Evolutionary conservation across 2,888 invertebrate species (phyloP), one percentile per base, ranked within the genome.

Genomic region (Athalia cordata): DNA sequence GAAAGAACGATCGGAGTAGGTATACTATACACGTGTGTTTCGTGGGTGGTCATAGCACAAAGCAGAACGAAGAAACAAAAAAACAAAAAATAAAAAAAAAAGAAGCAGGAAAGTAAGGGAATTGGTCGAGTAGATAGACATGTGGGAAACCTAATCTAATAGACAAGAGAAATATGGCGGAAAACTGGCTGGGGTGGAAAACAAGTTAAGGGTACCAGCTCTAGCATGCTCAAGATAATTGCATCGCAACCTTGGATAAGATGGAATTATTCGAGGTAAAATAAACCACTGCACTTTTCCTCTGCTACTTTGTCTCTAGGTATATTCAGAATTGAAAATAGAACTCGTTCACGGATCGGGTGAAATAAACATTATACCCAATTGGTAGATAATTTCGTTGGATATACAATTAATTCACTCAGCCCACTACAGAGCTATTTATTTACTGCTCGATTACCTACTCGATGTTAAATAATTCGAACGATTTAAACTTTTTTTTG

Each of bases 101-200:
- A 4, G 29, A 5, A 9, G 47, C 45, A 7, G 5, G 13, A 59
- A 5, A 47, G 57, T 47, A 13, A 9, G 47, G 52, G 45, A 72
- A 9, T 59, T 13, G 29, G 29, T 13, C 62, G 59, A 9, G n/a
- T 13, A 47, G 43, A 72, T 55, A 52, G 8, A 7, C 11, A 55
- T 59, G 59, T 59, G 57, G 45, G 59, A 3, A 59, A 72, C 57
- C 57, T 59, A 72, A 72, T 72, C 57, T 72, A 72, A 57, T 59
- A 59, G 72, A 59, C 59, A 59, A 72, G 59, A 15, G 72, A 72
- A 13, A 59, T 59, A 59, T 57, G 57, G 47, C 47, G 13, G 29
- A 59, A 29, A 72, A 72, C 57, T 59, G 72, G 47, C 72, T 47
- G 47, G 43, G 47, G 47, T 72, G 52, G n/a, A 72, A 72, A 72